phyloP scores from a whole-genome alignment of 2,113 vertebrate genomes.

The Xiphorhynchus elegans region DNA sequence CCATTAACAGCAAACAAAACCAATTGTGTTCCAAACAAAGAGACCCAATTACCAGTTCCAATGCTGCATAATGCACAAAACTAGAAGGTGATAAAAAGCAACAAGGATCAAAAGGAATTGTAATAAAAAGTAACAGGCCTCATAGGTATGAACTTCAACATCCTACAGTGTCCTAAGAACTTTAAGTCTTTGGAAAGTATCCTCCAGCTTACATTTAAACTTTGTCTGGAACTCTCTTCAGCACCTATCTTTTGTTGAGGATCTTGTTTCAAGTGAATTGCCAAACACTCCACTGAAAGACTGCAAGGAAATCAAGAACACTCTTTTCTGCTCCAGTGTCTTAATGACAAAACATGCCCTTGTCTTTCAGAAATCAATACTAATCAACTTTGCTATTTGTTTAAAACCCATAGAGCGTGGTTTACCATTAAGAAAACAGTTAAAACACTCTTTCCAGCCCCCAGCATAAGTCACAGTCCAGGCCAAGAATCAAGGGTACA shows the following conservation, averaged over 20 bases:
- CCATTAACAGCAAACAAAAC: conserved; percentile 1
- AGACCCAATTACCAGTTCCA: background rate
- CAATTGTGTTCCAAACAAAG: background rate
- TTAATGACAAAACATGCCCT: background rate
- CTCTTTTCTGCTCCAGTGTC: background rate
- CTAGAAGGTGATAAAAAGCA: background rate
- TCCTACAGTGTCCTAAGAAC: background rate
- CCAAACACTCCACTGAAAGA: background rate
- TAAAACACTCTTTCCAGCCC: background rate
- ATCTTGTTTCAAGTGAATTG: background rate
- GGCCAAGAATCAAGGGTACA: background rate
- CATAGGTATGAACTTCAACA: background rate
- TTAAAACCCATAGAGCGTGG: background rate
- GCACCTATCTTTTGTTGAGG: background rate
- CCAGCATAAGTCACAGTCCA: background rate
- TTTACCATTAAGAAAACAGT: background rate
- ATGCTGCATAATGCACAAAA: background rate
- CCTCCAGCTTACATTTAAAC: background rate
- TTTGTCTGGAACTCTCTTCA: background rate
- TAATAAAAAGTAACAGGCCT: background rate
- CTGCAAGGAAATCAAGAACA: background rate
- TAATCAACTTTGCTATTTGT: background rate
- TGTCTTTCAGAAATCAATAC: background rate
- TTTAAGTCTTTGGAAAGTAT: background rate
- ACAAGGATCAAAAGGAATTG: background rate